Percentiles rank a stretch among this genome's conserved stretches.
Evolutionary conservation across 2,113 vertebrate genomes (phyloP).

Genomic region (Miniopterus natalensis): DNA sequence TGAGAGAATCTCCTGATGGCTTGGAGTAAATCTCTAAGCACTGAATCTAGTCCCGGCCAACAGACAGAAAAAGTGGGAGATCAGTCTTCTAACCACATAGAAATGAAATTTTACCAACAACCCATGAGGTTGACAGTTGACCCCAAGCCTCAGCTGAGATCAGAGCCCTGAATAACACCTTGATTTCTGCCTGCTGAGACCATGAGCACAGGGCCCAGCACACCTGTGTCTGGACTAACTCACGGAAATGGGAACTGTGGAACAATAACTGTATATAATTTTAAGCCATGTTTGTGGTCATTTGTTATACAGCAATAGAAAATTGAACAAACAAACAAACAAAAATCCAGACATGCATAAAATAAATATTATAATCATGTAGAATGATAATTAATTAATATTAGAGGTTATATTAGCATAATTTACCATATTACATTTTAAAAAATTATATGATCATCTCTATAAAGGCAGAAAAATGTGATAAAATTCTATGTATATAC

Average conservation of each 20-base stretch:
- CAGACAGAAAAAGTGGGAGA: not conserved
- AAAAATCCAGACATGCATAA: not conserved
- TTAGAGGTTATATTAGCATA: not conserved
- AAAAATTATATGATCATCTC: not conserved
- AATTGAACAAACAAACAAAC: not conserved
- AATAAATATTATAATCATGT: not conserved
- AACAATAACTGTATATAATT: not conserved
- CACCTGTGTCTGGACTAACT: not conserved
- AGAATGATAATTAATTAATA: not conserved
- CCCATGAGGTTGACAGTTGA: not conserved
- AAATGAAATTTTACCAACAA: not conserved
- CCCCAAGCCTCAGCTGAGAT: not conserved
- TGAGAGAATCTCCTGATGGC: not conserved
- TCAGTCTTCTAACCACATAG: not conserved
- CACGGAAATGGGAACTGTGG: not conserved
- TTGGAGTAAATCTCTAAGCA: not conserved
- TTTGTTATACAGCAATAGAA: not conserved
- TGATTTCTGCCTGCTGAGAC: not conserved
- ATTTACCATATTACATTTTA: not conserved
- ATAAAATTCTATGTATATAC: not conserved
- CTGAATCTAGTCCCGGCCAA: not conserved
- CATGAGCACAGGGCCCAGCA: not conserved
- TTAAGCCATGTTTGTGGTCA: not conserved
- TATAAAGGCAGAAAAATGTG: not conserved
- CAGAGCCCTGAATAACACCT: not conserved